Evolutionary conservation across 1,140 invertebrate species (phyloP).

Genomic region (Trialeurodes vaporariorum): DNA sequence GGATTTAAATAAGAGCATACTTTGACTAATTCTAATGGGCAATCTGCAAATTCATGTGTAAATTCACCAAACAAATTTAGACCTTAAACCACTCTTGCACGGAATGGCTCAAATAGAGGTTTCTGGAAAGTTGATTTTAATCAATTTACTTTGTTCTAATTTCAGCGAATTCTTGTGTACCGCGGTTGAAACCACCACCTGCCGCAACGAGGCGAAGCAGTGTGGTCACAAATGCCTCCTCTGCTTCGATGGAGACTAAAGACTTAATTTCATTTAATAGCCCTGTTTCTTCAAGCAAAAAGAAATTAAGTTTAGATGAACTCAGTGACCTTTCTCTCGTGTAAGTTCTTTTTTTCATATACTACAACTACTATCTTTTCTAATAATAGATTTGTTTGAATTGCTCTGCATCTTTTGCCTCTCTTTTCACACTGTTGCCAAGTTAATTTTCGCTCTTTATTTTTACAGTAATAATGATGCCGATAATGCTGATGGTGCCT

Average conservation of each 20-base stretch:
- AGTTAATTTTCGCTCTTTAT: background rate
- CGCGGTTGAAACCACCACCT: constrained; percentile 24
- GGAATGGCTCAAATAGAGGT: no score
- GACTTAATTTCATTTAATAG: constrained; percentile 26
- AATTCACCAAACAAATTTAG: no score
- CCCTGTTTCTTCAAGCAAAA: constrained; percentile 13
- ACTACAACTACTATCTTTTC: no score
- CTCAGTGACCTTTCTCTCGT: constrained; percentile 11
- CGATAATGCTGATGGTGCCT: background rate
- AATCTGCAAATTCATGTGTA: no score
- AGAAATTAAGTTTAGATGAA: constrained; percentile 7
- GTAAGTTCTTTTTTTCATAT: background rate
- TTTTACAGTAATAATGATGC: background rate
- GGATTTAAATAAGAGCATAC: no score
- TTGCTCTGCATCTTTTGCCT: background rate
- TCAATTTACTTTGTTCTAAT: constrained; percentile 9
- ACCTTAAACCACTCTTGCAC: no score
- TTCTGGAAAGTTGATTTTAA: no score
- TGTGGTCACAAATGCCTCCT: constrained; percentile 12
- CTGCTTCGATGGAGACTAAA: constrained; percentile 9
- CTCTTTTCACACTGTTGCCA: background rate
- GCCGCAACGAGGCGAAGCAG: constrained; percentile 17
- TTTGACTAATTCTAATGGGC: no score
- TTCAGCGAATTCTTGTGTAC: constrained; percentile 16
- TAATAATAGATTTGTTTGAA: no score